These are phyloP conservation scores for Biston betularia DNA, from an alignment of 2,888 invertebrate genomes.

Conservation along the genomic window DNA sequence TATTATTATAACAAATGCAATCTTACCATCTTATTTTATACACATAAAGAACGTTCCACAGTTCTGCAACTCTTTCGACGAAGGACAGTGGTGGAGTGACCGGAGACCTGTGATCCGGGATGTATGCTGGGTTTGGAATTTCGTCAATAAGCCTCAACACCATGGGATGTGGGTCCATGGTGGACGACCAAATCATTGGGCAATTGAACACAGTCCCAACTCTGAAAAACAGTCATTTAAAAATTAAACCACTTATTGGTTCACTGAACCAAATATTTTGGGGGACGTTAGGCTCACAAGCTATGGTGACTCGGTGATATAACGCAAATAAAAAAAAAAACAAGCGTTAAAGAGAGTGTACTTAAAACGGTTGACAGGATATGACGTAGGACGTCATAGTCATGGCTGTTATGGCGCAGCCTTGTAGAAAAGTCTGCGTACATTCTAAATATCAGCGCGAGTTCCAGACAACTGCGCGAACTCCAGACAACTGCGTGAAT, in stretches of 20 bases:
- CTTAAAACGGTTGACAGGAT: too few species aligned
- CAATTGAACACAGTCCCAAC: conserved; percentile 57
- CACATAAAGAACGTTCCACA: conserved; percentile 50
- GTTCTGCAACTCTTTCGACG: conserved; percentile 47
- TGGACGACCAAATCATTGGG: conserved; percentile 60
- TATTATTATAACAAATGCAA: background rate
- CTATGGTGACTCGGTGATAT: too few species aligned
- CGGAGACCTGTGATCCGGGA: conserved; percentile 48
- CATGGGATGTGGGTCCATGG: conserved; percentile 60
- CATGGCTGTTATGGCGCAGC: too few species aligned
- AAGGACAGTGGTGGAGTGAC: conserved; percentile 52
- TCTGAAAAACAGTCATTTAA: conserved; percentile 42
- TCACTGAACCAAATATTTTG: too few species aligned
- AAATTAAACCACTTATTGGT: background rate
- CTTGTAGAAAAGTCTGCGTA: too few species aligned
- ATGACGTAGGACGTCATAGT: too few species aligned
- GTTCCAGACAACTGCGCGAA: too few species aligned
- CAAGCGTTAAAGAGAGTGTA: too few species aligned
- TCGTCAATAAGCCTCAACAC: conserved; percentile 56
- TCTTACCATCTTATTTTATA: conserved; percentile 49
- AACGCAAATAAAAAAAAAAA: too few species aligned
- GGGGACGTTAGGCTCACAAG: too few species aligned
- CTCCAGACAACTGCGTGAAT: too few species aligned
- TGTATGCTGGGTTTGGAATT: conserved; percentile 58
- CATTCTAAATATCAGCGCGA: too few species aligned